Conservation (phyloP, 2,797 vertebrate species). For the Avahi laniger region DNA sequence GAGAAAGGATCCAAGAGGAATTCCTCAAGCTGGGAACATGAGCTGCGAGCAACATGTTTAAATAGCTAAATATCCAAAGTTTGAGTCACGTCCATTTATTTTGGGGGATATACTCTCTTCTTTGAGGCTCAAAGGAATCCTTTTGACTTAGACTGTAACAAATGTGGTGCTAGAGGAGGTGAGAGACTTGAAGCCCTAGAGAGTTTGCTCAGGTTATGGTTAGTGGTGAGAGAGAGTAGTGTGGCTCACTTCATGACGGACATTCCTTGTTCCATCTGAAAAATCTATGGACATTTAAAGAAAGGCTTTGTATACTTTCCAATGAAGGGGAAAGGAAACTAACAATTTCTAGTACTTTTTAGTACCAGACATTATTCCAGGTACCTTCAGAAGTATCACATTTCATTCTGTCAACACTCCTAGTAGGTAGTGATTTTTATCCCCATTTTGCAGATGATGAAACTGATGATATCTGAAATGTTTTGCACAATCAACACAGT, state of each 20-base stretch:
- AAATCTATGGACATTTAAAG: neutral
- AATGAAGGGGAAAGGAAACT: neutral
- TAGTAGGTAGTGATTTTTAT: neutral
- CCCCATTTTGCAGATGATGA: neutral
- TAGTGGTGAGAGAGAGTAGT: neutral
- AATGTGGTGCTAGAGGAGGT: constrained; percentile 40
- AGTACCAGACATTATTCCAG: neutral
- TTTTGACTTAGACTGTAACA: constrained; percentile 46
- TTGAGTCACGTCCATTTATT: constrained; percentile 62
- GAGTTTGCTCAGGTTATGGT: constrained; percentile 19
- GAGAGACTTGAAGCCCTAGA: constrained; percentile 42
- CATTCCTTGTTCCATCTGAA: neutral
- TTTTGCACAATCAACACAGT: neutral
- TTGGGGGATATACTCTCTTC: neutral
- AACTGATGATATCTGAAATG: neutral
- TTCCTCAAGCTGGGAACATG: constrained; percentile 47
- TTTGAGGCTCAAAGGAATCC: neutral
- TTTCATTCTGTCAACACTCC: neutral
- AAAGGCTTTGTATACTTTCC: neutral
- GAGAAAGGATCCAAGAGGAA: constrained; percentile 58
- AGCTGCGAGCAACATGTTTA: constrained; percentile 68
- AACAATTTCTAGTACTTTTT: neutral
- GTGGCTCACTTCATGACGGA: neutral
- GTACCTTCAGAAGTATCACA: neutral
- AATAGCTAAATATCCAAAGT: constrained; percentile 64